These are phyloP conservation scores for Gnathonemus echidnorhynchus DNA, from an alignment of 2,113 vertebrate genomes.

Conservation along the genomic window DNA sequence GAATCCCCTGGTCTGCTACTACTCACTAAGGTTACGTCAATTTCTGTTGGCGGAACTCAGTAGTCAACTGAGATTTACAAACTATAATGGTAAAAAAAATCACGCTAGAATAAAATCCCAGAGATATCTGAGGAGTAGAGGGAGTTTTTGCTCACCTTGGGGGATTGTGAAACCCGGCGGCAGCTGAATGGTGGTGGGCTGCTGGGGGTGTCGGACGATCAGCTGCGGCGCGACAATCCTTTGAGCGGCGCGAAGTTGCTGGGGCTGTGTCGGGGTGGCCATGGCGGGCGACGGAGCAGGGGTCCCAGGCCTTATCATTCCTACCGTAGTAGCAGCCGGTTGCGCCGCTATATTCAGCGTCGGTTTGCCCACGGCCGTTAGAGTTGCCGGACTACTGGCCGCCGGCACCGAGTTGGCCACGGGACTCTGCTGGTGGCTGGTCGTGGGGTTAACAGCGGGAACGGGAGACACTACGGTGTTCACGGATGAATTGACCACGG, in stretches of 20 bases:
- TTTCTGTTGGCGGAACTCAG: neutral
- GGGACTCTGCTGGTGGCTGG: constrained; percentile 38
- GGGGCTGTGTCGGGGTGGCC: constrained; percentile 47
- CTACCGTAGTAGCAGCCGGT: constrained; percentile 40
- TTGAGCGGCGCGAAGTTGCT: constrained; percentile 55
- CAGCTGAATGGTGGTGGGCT: constrained; percentile 78
- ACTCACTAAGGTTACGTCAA: neutral
- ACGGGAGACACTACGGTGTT: constrained; percentile 38
- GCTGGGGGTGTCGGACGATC: constrained; percentile 74
- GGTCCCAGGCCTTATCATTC: constrained; percentile 49
- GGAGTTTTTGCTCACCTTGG: constrained; percentile 58
- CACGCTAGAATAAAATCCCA: neutral
- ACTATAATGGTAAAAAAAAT: neutral
- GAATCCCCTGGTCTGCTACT: neutral
- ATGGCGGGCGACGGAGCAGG: constrained; percentile 41
- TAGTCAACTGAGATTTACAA: neutral
- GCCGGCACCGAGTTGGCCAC: constrained; percentile 30
- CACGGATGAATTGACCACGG: constrained; percentile 40
- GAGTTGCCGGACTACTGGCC: constrained; percentile 28
- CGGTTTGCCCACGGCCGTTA: constrained; percentile 44
- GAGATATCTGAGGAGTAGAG: neutral
- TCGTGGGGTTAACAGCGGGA: constrained; percentile 33
- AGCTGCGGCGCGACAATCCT: constrained; percentile 73
- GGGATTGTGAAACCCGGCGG: constrained; percentile 81
- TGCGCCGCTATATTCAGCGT: constrained; percentile 40